Percentiles rank a stretch among this genome's conserved stretches.
These are phyloP conservation scores for Polylopha cassiicola DNA, from an alignment of 2,888 invertebrate species.

Conservation along the genomic window DNA sequence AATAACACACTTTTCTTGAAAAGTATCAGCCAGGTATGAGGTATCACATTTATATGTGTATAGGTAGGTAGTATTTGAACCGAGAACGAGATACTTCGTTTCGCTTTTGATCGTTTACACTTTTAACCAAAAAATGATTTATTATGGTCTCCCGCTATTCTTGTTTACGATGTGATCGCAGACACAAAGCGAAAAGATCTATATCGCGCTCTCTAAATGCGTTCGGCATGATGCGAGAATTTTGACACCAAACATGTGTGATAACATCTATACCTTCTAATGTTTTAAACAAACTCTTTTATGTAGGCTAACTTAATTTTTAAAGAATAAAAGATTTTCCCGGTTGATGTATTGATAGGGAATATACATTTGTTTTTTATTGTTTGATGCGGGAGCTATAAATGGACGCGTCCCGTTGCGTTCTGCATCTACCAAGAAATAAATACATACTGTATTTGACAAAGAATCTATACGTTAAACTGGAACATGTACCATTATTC, in stretches of 20 bases:
- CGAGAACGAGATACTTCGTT: too few relatives aligned
- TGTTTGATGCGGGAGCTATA: conserved; percentile 26
- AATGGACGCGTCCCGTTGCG: conserved; percentile 13
- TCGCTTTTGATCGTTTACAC: conserved; percentile 16
- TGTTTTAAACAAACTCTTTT: conserved; percentile 77
- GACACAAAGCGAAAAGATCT: conserved; percentile 63
- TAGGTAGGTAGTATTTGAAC: too few relatives aligned
- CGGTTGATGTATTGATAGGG: conserved; percentile 56
- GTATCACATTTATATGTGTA: too few relatives aligned
- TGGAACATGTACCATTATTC: conserved; percentile 13
- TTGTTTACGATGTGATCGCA: conserved; percentile 68
- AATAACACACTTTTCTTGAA: too few relatives aligned
- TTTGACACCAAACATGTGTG: conserved; percentile 72
- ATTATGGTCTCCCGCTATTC: conserved; percentile 72
- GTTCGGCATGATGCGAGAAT: conserved; percentile 75
- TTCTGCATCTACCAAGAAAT: conserved; percentile 10
- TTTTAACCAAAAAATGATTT: conserved; percentile 53
- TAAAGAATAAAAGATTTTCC: conserved; percentile 58
- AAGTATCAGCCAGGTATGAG: too few relatives aligned
- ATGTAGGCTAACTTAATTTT: conserved; percentile 73
- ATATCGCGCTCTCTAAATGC: conserved; percentile 62
- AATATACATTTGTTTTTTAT: conserved; percentile 37
- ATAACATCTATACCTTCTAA: conserved; percentile 74
- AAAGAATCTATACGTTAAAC: conserved; percentile 12
- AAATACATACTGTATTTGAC: conserved; percentile 12